phyloP scores from a whole-genome alignment of 1,140 invertebrate species.

The Gryllus bimaculatus region DNA sequence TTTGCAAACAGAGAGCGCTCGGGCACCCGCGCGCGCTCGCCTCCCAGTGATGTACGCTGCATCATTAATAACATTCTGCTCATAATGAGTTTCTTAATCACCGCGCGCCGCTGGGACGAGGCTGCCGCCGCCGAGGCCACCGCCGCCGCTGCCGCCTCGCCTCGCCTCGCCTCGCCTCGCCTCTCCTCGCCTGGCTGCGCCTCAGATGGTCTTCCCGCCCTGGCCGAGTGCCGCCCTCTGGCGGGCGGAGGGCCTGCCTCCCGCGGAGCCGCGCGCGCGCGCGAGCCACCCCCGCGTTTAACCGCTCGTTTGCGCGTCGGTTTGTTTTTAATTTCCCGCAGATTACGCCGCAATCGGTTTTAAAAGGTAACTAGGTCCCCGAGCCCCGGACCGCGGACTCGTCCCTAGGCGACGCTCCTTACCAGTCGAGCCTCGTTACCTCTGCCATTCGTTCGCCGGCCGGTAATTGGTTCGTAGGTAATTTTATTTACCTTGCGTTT shows the following conservation, averaged over 20 bases:
- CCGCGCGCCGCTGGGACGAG: too few species aligned
- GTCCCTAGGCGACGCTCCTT: background rate
- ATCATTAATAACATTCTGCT: constrained; percentile 5
- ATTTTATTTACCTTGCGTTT: background rate
- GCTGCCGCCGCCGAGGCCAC: too few species aligned
- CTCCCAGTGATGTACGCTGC: background rate
- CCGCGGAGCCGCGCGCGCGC: too few species aligned
- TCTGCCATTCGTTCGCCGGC: background rate
- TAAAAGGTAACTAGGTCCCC: constrained; percentile 1
- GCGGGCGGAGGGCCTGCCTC: background rate
- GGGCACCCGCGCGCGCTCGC: too few species aligned
- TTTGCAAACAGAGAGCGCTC: constrained; percentile 7
- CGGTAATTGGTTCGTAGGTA: background rate
- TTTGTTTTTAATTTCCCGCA: constrained; percentile 1
- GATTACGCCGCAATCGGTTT: background rate
- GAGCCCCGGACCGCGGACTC: background rate
- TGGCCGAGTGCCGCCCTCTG: too few species aligned
- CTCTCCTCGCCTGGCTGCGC: background rate
- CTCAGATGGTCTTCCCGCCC: background rate
- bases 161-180: background rate
- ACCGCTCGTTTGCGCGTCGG: background rate
- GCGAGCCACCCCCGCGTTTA: background rate
- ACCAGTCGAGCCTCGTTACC: background rate
- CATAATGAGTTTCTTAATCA: constrained; percentile 5
- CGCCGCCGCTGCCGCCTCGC: too few species aligned